phyloP scores from a whole-genome alignment of 2,888 invertebrate species.

The Molanna angustata region DNA sequence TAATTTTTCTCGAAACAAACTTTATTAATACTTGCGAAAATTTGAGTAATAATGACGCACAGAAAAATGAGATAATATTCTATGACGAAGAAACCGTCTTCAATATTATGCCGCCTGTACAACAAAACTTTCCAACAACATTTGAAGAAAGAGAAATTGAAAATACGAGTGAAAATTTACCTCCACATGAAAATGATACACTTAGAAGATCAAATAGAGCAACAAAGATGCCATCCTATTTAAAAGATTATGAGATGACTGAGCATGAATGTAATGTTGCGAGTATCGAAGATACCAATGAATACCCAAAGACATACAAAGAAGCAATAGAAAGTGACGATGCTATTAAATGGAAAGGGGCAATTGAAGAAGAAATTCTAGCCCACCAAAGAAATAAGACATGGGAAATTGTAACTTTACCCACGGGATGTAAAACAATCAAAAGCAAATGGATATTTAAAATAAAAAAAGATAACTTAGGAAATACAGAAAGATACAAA shows the following conservation, averaged over 20 bases:
- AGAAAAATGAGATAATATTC: no score
- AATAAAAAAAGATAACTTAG: neutral
- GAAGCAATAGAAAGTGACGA: neutral
- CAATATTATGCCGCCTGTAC: no score
- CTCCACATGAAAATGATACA: neutral
- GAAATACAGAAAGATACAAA: neutral
- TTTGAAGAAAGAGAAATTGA: no score
- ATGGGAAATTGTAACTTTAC: neutral
- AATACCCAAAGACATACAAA: neutral
- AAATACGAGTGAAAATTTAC: no score
- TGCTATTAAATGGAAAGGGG: conserved; percentile 3
- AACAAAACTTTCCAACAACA: no score
- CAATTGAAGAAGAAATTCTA: neutral
- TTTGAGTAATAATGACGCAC: no score
- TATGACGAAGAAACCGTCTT: no score
- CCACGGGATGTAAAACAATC: neutral
- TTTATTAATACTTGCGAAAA: no score
- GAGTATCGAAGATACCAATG: no score
- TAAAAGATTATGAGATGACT: neutral
- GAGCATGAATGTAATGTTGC: conserved; percentile 2
- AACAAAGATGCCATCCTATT: neutral
- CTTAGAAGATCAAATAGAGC: no score
- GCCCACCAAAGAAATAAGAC: neutral
- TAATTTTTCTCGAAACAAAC: no score
- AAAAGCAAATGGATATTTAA: conserved; percentile 6